phyloP scores from a whole-genome alignment of 2,797 vertebrate genomes.

The Falco peregrinus region DNA sequence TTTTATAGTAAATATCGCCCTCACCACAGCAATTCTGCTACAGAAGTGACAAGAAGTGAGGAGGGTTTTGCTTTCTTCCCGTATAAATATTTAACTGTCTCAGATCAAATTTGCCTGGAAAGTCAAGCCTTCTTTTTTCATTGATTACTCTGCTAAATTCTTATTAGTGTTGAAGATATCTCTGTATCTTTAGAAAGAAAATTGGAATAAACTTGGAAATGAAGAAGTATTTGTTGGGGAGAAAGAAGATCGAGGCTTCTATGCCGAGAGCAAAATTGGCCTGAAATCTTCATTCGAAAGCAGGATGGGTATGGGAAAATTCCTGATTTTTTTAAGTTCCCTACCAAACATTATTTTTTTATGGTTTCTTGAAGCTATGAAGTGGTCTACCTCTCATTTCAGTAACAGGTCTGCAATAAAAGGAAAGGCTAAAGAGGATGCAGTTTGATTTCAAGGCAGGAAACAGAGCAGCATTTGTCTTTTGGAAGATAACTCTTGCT shows the following conservation, averaged over 20 bases:
- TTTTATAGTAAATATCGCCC: neutral
- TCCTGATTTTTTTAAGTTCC: neutral
- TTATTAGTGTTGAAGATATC: neutral
- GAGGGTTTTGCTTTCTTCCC: neutral
- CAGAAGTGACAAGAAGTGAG: neutral
- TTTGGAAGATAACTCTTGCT: neutral
- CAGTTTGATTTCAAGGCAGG: conserved; percentile 14
- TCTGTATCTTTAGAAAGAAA: neutral
- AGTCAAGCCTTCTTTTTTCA: neutral
- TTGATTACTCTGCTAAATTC: neutral
- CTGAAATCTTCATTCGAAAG: neutral
- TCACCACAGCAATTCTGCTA: neutral
- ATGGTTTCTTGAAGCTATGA: neutral
- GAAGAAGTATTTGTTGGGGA: neutral
- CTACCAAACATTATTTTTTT: neutral
- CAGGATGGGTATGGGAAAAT: neutral
- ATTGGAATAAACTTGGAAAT: conserved; percentile 12
- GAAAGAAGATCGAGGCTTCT: neutral
- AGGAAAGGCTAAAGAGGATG: neutral
- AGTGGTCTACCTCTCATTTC: neutral
- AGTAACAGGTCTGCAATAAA: neutral
- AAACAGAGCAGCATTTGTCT: conserved; percentile 26
- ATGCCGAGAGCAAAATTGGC: neutral
- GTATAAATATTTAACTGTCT: conserved; percentile 11
- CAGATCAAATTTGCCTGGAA: neutral